Conservation (phyloP, 53 echinoderm and acorn worm genomes). For the Hippasteria phrygiana region DNA sequence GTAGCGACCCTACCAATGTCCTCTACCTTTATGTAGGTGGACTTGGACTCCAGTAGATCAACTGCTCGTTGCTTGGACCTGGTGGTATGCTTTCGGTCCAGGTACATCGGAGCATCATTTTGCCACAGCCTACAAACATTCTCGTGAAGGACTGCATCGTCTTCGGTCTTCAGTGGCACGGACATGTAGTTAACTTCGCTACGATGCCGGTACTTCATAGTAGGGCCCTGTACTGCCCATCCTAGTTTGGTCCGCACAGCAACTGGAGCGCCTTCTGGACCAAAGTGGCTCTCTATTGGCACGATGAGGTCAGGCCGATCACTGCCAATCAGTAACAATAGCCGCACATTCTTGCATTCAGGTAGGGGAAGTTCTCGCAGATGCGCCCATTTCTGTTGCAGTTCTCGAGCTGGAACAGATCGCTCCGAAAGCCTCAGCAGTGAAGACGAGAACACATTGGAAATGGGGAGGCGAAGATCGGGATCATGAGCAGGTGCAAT, state of each 20-base stretch:
- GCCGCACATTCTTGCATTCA: constrained; percentile 20
- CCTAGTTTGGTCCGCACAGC: constrained; percentile 34
- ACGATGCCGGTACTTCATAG: neutral
- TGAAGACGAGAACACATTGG: constrained; percentile 9
- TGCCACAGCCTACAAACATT: constrained; percentile 12
- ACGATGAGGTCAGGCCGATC: constrained; percentile 28
- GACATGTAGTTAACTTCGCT: constrained; percentile 1
- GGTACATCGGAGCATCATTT: constrained; percentile 11
- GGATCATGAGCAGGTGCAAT: neutral
- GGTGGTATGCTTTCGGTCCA: neutral
- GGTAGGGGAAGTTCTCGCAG: neutral
- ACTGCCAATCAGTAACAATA: constrained; percentile 24
- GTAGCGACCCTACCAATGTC: neutral
- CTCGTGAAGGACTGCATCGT: constrained; percentile 13
- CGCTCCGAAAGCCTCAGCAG: constrained; percentile 26
- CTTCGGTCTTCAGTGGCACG: neutral
- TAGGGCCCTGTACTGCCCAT: constrained; percentile 44
- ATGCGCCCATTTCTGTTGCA: constrained; percentile 5
- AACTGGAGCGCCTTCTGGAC: constrained; percentile 30
- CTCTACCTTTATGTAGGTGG: neutral
- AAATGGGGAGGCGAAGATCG: neutral
- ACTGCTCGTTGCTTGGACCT: too few relatives aligned
- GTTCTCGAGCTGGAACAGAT: neutral
- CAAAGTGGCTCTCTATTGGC: constrained; percentile 28
- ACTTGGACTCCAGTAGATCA: neutral